Percentiles rank a stretch among this genome's conserved stretches.
phyloP scores from a whole-genome alignment of 1,140 invertebrate genomes.

The Coptotermes formosanus region DNA sequence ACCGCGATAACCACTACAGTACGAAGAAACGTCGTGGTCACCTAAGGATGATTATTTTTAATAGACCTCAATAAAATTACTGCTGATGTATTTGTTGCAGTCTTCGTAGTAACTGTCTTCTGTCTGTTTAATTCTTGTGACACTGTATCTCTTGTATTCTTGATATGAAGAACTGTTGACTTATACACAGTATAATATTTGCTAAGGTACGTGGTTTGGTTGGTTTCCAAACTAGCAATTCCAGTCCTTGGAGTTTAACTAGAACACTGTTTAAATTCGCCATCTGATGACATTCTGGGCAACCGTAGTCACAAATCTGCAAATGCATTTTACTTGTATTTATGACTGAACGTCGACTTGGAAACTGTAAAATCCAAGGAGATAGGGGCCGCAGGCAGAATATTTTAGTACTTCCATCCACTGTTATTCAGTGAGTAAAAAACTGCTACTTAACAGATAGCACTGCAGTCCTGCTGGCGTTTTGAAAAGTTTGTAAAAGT shows the following conservation, averaged over 20 bases:
- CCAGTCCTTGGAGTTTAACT: neutral
- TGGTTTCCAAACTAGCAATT: neutral
- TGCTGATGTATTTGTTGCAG: too few relatives aligned
- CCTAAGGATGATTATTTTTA: too few relatives aligned
- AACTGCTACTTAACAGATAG: neutral
- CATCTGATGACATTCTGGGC: neutral
- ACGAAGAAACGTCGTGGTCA: too few relatives aligned
- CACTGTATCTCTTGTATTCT: too few relatives aligned
- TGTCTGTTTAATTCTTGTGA: too few relatives aligned
- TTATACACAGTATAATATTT: neutral
- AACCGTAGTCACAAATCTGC: neutral
- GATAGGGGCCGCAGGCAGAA: neutral
- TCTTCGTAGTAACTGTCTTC: too few relatives aligned
- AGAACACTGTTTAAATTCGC: neutral
- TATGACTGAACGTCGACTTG: neutral
- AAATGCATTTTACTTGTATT: constrained; percentile 17
- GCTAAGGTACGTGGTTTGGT: neutral
- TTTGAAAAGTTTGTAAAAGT: neutral
- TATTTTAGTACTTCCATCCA: neutral
- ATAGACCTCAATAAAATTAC: too few relatives aligned
- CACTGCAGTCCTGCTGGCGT: neutral
- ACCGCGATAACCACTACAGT: too few relatives aligned
- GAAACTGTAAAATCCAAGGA: neutral
- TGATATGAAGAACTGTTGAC: too few relatives aligned
- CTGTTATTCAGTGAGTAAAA: neutral